phyloP scores from a whole-genome alignment of 2,113 vertebrate genomes.

The Poeciliopsis retropinna region DNA sequence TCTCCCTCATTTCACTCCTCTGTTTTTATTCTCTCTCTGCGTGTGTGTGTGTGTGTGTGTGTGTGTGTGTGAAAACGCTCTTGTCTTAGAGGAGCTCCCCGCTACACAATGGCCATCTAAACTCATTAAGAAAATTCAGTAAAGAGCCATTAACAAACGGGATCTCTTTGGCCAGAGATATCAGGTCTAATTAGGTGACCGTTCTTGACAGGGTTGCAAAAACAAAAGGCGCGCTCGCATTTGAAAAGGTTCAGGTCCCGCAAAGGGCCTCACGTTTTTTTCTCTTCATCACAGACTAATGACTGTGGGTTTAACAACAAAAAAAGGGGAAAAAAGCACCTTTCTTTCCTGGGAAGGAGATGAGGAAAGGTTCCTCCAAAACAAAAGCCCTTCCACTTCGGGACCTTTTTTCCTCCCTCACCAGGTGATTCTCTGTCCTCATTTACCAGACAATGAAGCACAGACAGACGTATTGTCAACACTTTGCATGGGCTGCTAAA shows the following conservation, averaged over 20 bases:
- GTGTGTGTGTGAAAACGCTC: slow-evolving; percentile 56
- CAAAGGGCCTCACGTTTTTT: slow-evolving; percentile 86
- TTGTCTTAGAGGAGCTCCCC: slow-evolving; percentile 86
- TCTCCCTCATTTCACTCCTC: slow-evolving; percentile 66
- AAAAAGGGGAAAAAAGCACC: slow-evolving; percentile 49
- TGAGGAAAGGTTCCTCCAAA: slow-evolving; percentile 67
- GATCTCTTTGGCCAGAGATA: slow-evolving; percentile 90
- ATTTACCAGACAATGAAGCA: slow-evolving; percentile 78
- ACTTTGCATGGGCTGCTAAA: slow-evolving; percentile 69
- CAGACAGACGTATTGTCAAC: slow-evolving; percentile 84
- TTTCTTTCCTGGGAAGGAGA: slow-evolving; percentile 63
- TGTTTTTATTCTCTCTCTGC: slow-evolving; percentile 31
- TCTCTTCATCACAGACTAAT: slow-evolving; percentile 80
- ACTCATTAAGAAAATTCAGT: slow-evolving; percentile 98
- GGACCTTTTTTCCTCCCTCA: slow-evolving; percentile 86
- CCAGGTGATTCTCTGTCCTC: slow-evolving; percentile 89
- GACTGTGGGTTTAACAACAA: slow-evolving; percentile 87
- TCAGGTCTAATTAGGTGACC: slow-evolving; percentile 98
- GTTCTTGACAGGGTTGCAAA: slow-evolving; percentile 92
- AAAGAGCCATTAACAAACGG: slow-evolving; percentile 92
- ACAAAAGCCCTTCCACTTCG: slow-evolving; percentile 89
- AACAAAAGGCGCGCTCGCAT: slow-evolving; percentile 91
- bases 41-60: slow-evolving; percentile 33
- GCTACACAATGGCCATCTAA: slow-evolving; percentile 91
- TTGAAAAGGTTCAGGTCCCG: slow-evolving; percentile 92